These are phyloP conservation scores for Acholoe squamosa DNA, from an alignment of 2,888 invertebrate species.

Conservation along the genomic window DNA sequence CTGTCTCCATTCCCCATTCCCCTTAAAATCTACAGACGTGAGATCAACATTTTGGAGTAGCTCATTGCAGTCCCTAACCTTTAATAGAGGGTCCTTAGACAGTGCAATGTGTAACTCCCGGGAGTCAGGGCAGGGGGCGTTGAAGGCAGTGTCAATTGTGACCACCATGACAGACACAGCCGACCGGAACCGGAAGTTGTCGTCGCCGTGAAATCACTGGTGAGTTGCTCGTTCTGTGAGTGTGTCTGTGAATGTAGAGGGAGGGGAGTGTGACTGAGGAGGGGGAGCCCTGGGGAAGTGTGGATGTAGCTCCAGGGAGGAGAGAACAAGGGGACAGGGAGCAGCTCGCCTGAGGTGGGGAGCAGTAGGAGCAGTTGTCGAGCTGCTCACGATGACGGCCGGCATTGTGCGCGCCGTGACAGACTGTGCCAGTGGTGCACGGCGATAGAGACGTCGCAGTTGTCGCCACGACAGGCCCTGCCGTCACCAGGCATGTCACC, in stretches of 20 bases:
- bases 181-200: slow-evolving; percentile 34
- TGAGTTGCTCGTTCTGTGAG: not conserved
- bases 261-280: not conserved
- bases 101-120: not conserved
- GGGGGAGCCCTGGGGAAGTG: not conserved
- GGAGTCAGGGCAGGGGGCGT: not conserved
- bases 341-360: not conserved
- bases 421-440: not conserved
- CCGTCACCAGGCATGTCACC: not conserved
- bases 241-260: not conserved
- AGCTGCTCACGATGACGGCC: not conserved
- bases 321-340: no score
- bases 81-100: not conserved
- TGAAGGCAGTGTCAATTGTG: not conserved
- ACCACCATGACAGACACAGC: slow-evolving; percentile 12
- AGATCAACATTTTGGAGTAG: not conserved
- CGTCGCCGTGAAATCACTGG: slow-evolving; percentile 27
- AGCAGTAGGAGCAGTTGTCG: not conserved
- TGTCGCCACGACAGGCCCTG: slow-evolving; percentile 9
- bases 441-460: slow-evolving; percentile 57
- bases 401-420: slow-evolving; percentile 42
- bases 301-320: not conserved
- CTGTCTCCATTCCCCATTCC: not conserved
- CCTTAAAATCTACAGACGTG: not conserved
- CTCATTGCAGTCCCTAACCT: not conserved